phyloP scores from a whole-genome alignment of 2,888 invertebrate genomes.

The Nymphalis polychloros region DNA sequence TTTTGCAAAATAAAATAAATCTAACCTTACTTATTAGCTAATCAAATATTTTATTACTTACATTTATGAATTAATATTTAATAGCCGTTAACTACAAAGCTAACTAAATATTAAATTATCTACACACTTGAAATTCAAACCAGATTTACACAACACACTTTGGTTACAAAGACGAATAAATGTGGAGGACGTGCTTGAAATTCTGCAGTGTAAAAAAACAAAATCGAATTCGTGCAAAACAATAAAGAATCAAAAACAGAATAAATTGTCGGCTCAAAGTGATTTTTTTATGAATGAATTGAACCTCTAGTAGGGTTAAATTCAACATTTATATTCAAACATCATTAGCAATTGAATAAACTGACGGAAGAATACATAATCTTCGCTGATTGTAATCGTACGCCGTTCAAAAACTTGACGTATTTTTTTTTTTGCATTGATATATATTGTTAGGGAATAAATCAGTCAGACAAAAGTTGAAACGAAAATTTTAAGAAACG shows the following conservation, averaged over 20 bases:
- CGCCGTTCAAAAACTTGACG: slow-evolving; percentile 6
- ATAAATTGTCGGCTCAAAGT: slow-evolving; percentile 17
- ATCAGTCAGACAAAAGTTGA: slow-evolving; percentile 9
- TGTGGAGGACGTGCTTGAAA: slow-evolving; percentile 38
- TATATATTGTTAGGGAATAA: slow-evolving; percentile 7
- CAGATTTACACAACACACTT: slow-evolving; percentile 1
- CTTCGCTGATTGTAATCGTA: slow-evolving; percentile 15
- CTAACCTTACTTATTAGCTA: too few relatives aligned
- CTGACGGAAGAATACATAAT: slow-evolving; percentile 20
- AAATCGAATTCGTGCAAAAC: slow-evolving; percentile 22
- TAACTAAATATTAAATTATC: background rate
- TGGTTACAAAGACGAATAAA: slow-evolving; percentile 34
- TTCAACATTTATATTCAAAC: slow-evolving; percentile 8
- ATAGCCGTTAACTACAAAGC: background rate
- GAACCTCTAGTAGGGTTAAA: slow-evolving; percentile 22
- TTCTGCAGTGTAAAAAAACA: slow-evolving; percentile 21
- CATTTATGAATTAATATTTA: background rate
- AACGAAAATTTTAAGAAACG: background rate
- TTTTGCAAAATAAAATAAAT: too few relatives aligned
- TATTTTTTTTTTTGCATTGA: slow-evolving; percentile 12
- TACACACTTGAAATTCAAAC: slow-evolving; percentile 20
- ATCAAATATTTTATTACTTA: background rate
- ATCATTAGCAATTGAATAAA: slow-evolving; percentile 4
- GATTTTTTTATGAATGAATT: slow-evolving; percentile 32
- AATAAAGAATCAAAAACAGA: slow-evolving; percentile 6